Evolutionary conservation across 2,797 vertebrate species (phyloP).

Genomic region (Acipenser oxyrinchus): DNA sequence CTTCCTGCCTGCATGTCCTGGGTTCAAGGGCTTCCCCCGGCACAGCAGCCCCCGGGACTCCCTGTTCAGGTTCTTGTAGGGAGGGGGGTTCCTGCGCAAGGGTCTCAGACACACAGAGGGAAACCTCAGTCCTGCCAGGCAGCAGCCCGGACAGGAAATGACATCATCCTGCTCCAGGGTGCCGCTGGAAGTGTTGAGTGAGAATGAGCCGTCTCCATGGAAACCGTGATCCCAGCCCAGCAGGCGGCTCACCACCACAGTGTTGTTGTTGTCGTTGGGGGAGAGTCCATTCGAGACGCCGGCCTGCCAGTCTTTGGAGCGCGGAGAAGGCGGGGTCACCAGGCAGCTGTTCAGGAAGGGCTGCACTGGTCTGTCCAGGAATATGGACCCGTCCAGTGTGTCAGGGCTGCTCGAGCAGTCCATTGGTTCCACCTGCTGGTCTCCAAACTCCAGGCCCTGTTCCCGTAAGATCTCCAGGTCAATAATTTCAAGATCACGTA

Average conservation of each 20-base stretch:
- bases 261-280: conserved; percentile 69
- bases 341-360: conserved; percentile 27
- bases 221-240: conserved; percentile 51
- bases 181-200: conserved; percentile 42
- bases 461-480: neutral
- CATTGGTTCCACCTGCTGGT: conserved; percentile 55
- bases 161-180: conserved; percentile 75
- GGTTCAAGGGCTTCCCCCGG: conserved; percentile 27
- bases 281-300: conserved; percentile 44
- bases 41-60: conserved; percentile 73
- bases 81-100: conserved; percentile 58
- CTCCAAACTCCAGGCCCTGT: neutral
- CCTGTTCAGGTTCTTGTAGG: conserved; percentile 82
- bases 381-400: conserved; percentile 41
- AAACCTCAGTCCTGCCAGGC: conserved; percentile 75
- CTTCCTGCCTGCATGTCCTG: conserved; percentile 3
- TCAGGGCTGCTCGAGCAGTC: conserved; percentile 66
- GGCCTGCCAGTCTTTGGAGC: conserved; percentile 53
- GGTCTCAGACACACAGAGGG: conserved; percentile 74
- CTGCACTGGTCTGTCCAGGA: conserved; percentile 21
- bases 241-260: conserved; percentile 57
- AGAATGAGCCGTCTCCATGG: conserved; percentile 43
- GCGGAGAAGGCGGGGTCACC: conserved; percentile 37
- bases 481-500: conserved; percentile 14
- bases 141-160: conserved; percentile 83